These are phyloP conservation scores for Macrobrachium nipponense DNA, from an alignment of 1,140 invertebrate genomes.

Conservation along the genomic window DNA sequence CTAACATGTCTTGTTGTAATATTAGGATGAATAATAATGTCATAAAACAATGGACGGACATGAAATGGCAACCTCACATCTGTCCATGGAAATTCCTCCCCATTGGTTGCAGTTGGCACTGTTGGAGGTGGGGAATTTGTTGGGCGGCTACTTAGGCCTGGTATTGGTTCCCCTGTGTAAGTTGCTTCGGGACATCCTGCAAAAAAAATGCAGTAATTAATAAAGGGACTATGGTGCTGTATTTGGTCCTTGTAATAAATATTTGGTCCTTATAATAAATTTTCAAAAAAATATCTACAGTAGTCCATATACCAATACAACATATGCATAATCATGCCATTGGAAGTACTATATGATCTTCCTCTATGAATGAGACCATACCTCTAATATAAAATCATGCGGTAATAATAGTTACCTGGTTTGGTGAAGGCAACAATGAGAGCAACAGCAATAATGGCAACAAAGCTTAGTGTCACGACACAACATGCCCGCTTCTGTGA, in stretches of 20 bases:
- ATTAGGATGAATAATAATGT: slow-evolving; percentile 92
- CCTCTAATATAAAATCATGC: neutral
- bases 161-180: slow-evolving; percentile 61
- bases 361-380: neutral
- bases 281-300: neutral
- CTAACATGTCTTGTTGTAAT: slow-evolving; percentile 88
- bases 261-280: neutral
- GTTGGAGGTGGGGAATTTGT: slow-evolving; percentile 53
- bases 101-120: slow-evolving; percentile 77
- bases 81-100: slow-evolving; percentile 89
- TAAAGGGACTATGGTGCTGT: no score
- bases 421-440: slow-evolving; percentile 89
- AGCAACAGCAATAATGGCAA: slow-evolving; percentile 83
- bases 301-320: no score
- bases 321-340: no score
- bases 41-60: slow-evolving; percentile 85
- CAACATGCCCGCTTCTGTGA: slow-evolving; percentile 85
- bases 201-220: neutral
- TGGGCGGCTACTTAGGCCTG: slow-evolving; percentile 48
- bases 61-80: slow-evolving; percentile 84
- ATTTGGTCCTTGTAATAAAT: neutral
- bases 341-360: no score
- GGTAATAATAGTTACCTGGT: slow-evolving; percentile 70
- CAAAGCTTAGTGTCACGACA: slow-evolving; percentile 81
- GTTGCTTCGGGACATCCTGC: slow-evolving; percentile 78